These are phyloP conservation scores for Nyctibius grandis DNA, from an alignment of 2,797 vertebrate species.

Conservation along the genomic window DNA sequence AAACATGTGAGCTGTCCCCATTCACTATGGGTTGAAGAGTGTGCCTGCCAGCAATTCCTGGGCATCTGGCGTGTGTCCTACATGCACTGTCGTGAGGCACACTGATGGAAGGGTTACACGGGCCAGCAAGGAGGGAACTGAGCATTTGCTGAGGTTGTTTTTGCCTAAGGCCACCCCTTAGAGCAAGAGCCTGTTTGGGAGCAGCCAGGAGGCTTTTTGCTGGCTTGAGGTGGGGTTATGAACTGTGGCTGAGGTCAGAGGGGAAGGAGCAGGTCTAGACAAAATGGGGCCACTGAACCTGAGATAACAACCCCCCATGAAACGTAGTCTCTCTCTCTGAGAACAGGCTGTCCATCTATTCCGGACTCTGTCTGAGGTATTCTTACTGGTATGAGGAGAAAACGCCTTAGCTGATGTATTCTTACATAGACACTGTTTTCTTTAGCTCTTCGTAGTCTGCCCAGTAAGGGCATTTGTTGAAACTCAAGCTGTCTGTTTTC, in stretches of 20 bases:
- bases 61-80: background rate
- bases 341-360: background rate
- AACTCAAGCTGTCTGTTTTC: background rate
- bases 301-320: background rate
- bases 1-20: fast-evolving
- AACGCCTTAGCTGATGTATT: background rate
- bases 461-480: background rate
- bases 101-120: background rate
- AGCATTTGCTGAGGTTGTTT: background rate
- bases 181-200: background rate
- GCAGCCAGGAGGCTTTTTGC: background rate
- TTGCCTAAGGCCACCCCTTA: background rate
- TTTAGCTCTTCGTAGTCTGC: background rate
- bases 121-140: fast-evolving
- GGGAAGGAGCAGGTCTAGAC: background rate
- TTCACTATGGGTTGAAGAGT: background rate
- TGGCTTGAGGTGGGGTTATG: background rate
- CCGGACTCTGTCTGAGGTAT: background rate
- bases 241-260: background rate
- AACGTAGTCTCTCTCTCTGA: background rate
- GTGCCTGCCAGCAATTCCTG: background rate
- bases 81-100: background rate
- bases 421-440: background rate
- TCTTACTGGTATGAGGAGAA: background rate
- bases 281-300: background rate